phyloP scores from a whole-genome alignment of 2,888 invertebrate genomes.

The Aphidoletes aphidimyza region DNA sequence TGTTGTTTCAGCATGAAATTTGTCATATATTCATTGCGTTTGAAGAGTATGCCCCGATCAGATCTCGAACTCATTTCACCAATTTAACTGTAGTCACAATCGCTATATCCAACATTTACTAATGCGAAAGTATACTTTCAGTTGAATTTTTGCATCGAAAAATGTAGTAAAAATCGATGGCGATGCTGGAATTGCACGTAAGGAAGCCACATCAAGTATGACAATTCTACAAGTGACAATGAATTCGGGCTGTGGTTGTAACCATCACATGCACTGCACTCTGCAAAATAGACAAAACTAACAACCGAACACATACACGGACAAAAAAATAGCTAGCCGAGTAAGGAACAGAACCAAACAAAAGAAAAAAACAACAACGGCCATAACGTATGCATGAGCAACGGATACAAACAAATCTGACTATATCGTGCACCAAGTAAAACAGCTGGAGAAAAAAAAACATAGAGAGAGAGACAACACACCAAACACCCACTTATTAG shows the following conservation, averaged over 20 bases:
- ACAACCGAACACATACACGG: background rate
- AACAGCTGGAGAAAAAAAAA: background rate
- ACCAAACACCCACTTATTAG: slow-evolving; percentile 49
- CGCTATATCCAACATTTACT: no score
- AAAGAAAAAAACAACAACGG: slow-evolving; percentile 32
- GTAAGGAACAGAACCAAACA: no score
- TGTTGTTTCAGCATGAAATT: background rate
- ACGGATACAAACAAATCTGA: background rate
- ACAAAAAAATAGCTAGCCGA: background rate
- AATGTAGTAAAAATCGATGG: background rate
- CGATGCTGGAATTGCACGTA: background rate
- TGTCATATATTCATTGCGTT: background rate
- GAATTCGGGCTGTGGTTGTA: background rate
- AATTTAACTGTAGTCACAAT: no score
- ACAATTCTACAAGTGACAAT: background rate
- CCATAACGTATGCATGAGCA: slow-evolving; percentile 20
- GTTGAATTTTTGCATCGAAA: background rate
- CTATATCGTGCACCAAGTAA: background rate
- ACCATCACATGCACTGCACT: background rate
- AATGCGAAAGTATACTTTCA: no score
- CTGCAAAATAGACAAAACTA: background rate
- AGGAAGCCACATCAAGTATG: background rate
- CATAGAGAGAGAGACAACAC: background rate
- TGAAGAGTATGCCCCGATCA: background rate
- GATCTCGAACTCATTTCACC: background rate